phyloP scores from a whole-genome alignment of 2,888 invertebrate species.

The Chydorus sphaericus region DNA sequence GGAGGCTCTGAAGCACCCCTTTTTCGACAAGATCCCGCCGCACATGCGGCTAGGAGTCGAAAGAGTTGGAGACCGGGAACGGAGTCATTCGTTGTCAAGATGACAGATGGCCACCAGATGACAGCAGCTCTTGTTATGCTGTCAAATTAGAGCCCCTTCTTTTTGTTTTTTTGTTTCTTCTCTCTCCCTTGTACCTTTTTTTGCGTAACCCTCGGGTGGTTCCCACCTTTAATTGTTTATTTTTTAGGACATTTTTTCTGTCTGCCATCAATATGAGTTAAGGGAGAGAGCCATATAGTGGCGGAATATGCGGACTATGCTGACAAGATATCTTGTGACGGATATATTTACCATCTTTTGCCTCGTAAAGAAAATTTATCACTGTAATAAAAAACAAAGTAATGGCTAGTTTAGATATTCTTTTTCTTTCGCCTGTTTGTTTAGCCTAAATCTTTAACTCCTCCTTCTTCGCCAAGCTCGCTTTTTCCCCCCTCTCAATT shows the following conservation, averaged over 20 bases:
- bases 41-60: slow-evolving; percentile 46
- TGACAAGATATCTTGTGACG: no score
- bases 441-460: background rate
- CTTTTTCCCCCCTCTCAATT: background rate
- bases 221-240: background rate
- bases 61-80: slow-evolving; percentile 34
- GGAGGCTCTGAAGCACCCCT: slow-evolving; percentile 81
- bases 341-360: no score
- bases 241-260: background rate
- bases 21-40: slow-evolving; percentile 72
- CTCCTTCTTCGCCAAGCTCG: background rate
- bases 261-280: background rate
- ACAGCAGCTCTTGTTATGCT: background rate
- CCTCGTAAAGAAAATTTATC: no score
- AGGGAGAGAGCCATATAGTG: no score
- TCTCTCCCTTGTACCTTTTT: background rate
- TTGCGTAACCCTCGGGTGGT: background rate
- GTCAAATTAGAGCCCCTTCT: background rate
- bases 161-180: background rate
- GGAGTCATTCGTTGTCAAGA: slow-evolving; percentile 56
- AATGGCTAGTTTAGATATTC: no score
- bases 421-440: no score
- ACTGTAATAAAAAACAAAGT: no score
- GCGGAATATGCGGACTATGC: no score
- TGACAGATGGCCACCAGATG: slow-evolving; percentile 30